These are phyloP conservation scores for Leuctra nigra DNA, from an alignment of 2,888 invertebrate genomes.

Conservation along the genomic window DNA sequence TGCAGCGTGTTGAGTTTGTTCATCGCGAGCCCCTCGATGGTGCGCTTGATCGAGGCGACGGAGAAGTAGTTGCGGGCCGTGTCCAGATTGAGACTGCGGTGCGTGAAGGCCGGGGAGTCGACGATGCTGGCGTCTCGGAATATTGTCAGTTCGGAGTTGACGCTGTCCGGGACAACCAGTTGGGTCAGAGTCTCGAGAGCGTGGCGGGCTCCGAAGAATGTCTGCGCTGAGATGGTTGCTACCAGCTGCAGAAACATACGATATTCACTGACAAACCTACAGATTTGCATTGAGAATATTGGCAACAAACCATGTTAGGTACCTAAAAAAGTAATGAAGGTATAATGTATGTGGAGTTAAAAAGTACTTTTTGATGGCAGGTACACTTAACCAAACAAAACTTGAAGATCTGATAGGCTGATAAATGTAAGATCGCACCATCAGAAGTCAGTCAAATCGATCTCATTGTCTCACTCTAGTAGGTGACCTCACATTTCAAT, in stretches of 20 bases:
- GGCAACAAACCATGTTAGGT: no score
- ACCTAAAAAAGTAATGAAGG: no score
- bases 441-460: no score
- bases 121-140: conserved; percentile 53
- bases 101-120: conserved; percentile 79
- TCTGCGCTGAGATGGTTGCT: conserved; percentile 49
- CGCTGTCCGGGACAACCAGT: conserved; percentile 41
- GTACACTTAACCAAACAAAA: no score
- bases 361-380: no score
- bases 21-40: conserved; percentile 83
- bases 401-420: no score
- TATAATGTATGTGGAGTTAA: no score
- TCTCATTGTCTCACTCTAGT: no score
- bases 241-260: conserved; percentile 41
- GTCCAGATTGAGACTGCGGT: conserved; percentile 84
- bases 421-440: no score
- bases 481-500: no score
- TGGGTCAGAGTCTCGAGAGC: conserved; percentile 62
- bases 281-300: no score
- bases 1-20: conserved; percentile 91
- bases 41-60: conserved; percentile 61
- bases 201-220: conserved; percentile 61
- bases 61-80: conserved; percentile 72
- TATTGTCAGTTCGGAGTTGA: conserved; percentile 48
- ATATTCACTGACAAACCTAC: no score